These are phyloP conservation scores for Erythrolamprus reginae DNA, from an alignment of 2,113 vertebrate species.

Conservation along the genomic window DNA sequence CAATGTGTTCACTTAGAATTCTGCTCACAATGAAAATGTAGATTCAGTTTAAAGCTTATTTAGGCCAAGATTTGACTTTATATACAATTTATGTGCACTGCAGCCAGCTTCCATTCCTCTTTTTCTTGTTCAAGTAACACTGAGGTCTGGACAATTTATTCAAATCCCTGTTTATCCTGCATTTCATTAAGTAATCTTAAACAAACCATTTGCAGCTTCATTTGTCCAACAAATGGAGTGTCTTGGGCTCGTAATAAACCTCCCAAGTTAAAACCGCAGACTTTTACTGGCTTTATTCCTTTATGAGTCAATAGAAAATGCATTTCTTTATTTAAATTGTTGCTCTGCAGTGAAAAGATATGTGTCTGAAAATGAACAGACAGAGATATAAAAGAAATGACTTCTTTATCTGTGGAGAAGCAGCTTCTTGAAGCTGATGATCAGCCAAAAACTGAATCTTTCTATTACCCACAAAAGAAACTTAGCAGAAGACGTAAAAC, in stretches of 20 bases:
- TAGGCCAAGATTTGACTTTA: background rate
- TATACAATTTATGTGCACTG: background rate
- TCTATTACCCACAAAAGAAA: background rate
- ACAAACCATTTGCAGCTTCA: background rate
- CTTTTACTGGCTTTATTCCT: background rate
- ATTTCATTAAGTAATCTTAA: background rate
- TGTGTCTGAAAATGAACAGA: background rate
- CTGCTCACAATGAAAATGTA: background rate
- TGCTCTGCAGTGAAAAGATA: background rate
- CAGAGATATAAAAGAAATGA: background rate
- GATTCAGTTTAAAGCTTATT: background rate
- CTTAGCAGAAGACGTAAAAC: background rate
- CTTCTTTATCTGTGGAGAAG: background rate
- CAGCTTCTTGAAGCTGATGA: background rate
- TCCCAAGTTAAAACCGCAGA: background rate
- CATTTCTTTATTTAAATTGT: background rate
- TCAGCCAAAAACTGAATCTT: background rate
- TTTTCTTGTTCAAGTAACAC: background rate
- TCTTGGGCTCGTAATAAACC: background rate
- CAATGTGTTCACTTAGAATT: background rate
- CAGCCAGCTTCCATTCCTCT: background rate
- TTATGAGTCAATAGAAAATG: background rate
- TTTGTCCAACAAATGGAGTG: background rate
- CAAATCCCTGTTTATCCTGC: background rate
- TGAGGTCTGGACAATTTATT: background rate